These are phyloP conservation scores for Gnathonemus longibarbis DNA, from an alignment of 2,113 vertebrate species.

Conservation along the genomic window DNA sequence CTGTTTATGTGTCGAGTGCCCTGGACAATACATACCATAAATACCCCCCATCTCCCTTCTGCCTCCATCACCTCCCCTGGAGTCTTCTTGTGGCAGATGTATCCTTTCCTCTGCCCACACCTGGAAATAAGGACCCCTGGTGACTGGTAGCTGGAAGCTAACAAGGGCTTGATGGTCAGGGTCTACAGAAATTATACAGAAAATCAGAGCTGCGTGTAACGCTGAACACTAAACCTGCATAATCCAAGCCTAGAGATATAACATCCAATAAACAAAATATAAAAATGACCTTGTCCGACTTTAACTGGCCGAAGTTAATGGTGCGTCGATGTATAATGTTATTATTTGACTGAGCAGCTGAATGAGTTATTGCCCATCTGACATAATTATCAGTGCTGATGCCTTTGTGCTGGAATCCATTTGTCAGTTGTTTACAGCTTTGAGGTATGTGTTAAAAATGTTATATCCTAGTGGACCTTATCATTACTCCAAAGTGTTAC, in stretches of 20 bases:
- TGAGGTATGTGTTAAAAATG: neutral
- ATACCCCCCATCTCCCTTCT: neutral
- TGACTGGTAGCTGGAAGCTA: neutral
- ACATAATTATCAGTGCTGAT: neutral
- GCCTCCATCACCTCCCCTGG: neutral
- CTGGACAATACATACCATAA: constrained; percentile 11
- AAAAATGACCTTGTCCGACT: neutral
- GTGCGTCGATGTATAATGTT: neutral
- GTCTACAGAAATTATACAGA: neutral
- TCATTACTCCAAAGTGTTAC: neutral
- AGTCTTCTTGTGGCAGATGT: neutral
- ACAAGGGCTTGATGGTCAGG: neutral
- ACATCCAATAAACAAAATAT: neutral
- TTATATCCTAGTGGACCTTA: neutral
- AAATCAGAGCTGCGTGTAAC: neutral
- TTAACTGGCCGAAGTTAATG: neutral
- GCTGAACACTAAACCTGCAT: neutral
- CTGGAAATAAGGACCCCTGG: neutral
- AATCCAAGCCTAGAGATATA: neutral
- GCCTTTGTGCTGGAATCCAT: neutral
- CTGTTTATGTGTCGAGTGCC: neutral
- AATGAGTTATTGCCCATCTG: neutral
- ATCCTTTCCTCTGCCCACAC: neutral
- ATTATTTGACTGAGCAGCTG: neutral
- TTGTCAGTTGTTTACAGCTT: neutral